Conservation (phyloP, 2,113 vertebrate genomes). For the Odocoileus hemionus region DNA sequence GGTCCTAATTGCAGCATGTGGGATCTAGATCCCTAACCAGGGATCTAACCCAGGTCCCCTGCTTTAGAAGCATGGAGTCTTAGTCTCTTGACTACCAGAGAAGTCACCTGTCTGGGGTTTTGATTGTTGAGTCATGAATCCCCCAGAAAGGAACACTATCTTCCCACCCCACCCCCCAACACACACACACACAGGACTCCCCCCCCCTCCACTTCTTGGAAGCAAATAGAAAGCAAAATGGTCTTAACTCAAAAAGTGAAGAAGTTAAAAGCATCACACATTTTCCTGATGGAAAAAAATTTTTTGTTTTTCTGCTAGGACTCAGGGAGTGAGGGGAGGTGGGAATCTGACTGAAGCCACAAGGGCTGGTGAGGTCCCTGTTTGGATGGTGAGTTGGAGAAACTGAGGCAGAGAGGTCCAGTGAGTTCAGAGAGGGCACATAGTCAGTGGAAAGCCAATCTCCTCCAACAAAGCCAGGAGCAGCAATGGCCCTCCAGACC, state of each 20-base stretch:
- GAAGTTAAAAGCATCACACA: background rate
- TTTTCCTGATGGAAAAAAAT: background rate
- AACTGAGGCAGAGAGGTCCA: conserved; percentile 5
- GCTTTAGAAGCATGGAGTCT: background rate
- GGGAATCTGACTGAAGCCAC: background rate
- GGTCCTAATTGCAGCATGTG: background rate
- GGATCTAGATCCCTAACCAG: background rate
- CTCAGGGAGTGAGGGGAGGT: background rate
- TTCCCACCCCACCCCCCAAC: rapidly evolving
- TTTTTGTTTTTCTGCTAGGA: background rate
- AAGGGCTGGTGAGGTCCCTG: background rate
- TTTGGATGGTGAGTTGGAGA: conserved; percentile 12
- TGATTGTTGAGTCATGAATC: background rate
- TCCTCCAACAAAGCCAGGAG: background rate
- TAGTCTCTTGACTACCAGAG: background rate
- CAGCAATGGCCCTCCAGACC: background rate
- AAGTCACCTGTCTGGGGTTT: background rate
- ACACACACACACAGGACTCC: background rate
- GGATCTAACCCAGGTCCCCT: background rate
- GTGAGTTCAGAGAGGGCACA: background rate
- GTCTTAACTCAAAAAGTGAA: background rate
- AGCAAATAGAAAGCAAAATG: background rate
- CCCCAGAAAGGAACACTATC: background rate
- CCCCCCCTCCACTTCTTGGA: background rate
- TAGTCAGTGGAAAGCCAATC: background rate